Evolutionary conservation across 2,888 invertebrate genomes (phyloP).

Genomic region (Brachypterus glaber): DNA sequence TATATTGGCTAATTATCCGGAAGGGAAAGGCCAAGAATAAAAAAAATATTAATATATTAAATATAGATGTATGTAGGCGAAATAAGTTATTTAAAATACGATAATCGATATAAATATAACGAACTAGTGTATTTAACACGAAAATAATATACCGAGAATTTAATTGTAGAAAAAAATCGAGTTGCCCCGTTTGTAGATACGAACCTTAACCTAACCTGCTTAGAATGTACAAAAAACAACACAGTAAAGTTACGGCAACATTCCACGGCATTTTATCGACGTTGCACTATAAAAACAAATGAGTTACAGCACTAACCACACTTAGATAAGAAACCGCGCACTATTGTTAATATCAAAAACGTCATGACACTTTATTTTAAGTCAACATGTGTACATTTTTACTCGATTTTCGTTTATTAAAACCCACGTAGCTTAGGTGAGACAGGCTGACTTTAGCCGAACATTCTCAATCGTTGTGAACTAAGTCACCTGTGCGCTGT

Average conservation of each 20-base stretch:
- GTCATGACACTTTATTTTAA: constrained; percentile 28
- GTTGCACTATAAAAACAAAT: constrained; percentile 17
- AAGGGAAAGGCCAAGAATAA: no score
- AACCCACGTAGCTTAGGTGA: constrained; percentile 22
- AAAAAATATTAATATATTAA: no score
- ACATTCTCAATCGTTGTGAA: constrained; percentile 17
- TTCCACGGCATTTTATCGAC: constrained; percentile 19
- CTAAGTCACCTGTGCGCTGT: constrained; percentile 28
- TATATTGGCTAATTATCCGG: no score
- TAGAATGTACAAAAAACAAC: constrained; percentile 8
- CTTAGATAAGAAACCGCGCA: constrained; percentile 17
- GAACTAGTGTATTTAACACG: no score
- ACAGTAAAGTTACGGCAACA: constrained; percentile 18
- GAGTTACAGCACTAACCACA: constrained; percentile 19
- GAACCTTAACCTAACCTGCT: constrained; percentile 3
- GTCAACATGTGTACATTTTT: constrained; percentile 29
- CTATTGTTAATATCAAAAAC: constrained; percentile 19
- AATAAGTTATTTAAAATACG: no score
- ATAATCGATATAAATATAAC: no score
- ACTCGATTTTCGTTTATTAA: constrained; percentile 15
- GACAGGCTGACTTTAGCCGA: constrained; percentile 13
- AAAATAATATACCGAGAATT: no score
- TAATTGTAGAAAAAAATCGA: no score
- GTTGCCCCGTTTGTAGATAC: not conserved
- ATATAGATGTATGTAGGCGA: no score